Conservation (phyloP, 2,888 invertebrate genomes). For the Laspeyria flexula region DNA sequence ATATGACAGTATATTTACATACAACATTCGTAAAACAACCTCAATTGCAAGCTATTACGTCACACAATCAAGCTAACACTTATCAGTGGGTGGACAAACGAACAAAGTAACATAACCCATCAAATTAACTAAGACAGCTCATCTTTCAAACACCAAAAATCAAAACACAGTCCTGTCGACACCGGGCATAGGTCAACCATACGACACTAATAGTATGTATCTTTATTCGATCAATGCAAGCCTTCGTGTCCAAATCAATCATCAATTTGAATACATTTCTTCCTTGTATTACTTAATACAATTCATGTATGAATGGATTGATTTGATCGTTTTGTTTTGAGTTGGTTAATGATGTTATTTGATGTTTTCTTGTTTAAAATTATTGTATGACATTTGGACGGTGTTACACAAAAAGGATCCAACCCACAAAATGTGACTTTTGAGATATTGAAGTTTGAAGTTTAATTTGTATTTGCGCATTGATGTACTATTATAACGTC, state of each 20-base stretch:
- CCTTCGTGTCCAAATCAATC: slow-evolving; percentile 81
- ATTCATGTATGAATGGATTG: slow-evolving; percentile 61
- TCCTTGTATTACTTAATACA: slow-evolving; percentile 61
- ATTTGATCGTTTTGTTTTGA: slow-evolving; percentile 38
- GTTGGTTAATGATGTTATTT: slow-evolving; percentile 4
- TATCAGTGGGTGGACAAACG: slow-evolving; percentile 38
- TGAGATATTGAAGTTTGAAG: too few species aligned
- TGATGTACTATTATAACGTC: too few species aligned
- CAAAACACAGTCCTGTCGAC: slow-evolving; percentile 62
- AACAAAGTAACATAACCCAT: slow-evolving; percentile 37
- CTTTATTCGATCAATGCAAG: slow-evolving; percentile 79
- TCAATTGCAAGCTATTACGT: slow-evolving; percentile 6
- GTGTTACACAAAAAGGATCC: too few species aligned
- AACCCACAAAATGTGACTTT: too few species aligned
- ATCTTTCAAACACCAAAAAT: slow-evolving; percentile 41
- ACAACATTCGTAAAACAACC: background rate
- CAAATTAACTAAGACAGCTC: slow-evolving; percentile 43
- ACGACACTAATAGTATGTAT: slow-evolving; percentile 78
- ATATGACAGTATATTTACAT: background rate
- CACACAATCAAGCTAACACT: slow-evolving; percentile 8
- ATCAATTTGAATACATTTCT: slow-evolving; percentile 84
- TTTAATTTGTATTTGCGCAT: too few species aligned
- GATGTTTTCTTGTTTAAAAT: background rate
- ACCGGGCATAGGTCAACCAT: slow-evolving; percentile 71
- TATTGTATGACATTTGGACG: background rate